Base-by-base conservation (phyloP, 2,888 invertebrate genomes). In the Iselma pallidipennis region DNA sequence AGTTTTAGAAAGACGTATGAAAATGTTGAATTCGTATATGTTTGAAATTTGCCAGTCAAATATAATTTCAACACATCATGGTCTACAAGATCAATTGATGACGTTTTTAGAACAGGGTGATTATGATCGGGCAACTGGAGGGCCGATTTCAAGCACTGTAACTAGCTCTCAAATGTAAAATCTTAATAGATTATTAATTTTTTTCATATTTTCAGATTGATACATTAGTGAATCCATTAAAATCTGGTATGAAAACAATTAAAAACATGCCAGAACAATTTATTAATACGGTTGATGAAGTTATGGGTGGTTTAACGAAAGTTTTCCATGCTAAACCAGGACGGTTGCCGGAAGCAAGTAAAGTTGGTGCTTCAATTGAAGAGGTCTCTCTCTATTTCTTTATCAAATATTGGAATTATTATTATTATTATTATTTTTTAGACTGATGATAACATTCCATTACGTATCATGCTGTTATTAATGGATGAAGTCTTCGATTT, bases 211-310 rank as follows among this genome's bases (percentile, higher is more conserved):
- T 78, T 53, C 59, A 82, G 80, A 82, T 82, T 65, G 82, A 82
- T 69, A 81, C 81, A 2, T 69, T 83, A 52, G 83, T 82, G 7
- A 82, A 82, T 75, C 94, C 96, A 0, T 82, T 96, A 61, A 89
- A 90, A 75, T 89, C 89, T 4, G 93, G 94, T 0, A 92, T 95
- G 85, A 89, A 91, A 74, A 90, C 92, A 0, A 90, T 96, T 26
- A 92, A 92, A 80, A 90, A 91, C 54, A 91, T 95, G 85, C 95
- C 96, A 0, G 95, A 96, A 76, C 92, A 92, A 73, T 87, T 96
- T 67, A 86, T 91, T 31, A 93, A 90, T 71, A 93, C 94, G 0
- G 91, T 95, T 0, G 92, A 92, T 74, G 92, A 91, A 63, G 89
- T 94, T 29, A 90, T 92, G 83, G 93, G 90, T 74, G 92, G 92